Evolutionary conservation across 2,113 vertebrate species (phyloP).

Genomic region (Cyphomyrus plagiostoma): DNA sequence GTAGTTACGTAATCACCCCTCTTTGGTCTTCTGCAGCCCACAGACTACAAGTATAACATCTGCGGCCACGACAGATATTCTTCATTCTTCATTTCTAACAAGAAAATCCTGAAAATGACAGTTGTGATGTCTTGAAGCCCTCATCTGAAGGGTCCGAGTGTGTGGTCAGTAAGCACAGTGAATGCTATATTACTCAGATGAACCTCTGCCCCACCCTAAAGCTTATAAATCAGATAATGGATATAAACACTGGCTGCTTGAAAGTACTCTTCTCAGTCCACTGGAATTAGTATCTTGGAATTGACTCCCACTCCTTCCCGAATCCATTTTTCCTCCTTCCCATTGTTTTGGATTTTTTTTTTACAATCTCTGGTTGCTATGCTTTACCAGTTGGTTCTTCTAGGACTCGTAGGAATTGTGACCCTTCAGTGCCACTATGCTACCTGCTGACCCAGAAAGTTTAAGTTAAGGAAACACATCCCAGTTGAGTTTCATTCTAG

Average conservation of each 20-base stretch:
- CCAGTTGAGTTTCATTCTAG: neutral
- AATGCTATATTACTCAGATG: neutral
- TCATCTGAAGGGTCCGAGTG: neutral
- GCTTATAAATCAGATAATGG: neutral
- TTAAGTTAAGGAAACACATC: neutral
- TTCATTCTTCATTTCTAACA: neutral
- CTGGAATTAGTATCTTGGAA: neutral
- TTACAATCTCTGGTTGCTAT: neutral
- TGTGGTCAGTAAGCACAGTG: neutral
- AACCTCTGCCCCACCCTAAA: neutral
- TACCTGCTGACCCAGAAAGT: neutral
- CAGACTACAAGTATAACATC: neutral
- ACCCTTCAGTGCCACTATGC: neutral
- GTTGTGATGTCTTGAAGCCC: neutral
- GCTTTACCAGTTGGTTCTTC: neutral
- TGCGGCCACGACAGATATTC: neutral
- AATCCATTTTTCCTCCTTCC: neutral
- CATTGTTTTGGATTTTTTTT: neutral
- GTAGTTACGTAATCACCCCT: neutral
- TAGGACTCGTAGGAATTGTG: neutral
- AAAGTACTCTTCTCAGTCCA: neutral
- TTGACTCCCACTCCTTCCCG: neutral
- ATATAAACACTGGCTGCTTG: neutral
- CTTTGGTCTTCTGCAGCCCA: neutral
- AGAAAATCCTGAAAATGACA: neutral